Evolutionary conservation across 2,113 vertebrate genomes (phyloP).

Genomic region (Forbesichthys agassizii): DNA sequence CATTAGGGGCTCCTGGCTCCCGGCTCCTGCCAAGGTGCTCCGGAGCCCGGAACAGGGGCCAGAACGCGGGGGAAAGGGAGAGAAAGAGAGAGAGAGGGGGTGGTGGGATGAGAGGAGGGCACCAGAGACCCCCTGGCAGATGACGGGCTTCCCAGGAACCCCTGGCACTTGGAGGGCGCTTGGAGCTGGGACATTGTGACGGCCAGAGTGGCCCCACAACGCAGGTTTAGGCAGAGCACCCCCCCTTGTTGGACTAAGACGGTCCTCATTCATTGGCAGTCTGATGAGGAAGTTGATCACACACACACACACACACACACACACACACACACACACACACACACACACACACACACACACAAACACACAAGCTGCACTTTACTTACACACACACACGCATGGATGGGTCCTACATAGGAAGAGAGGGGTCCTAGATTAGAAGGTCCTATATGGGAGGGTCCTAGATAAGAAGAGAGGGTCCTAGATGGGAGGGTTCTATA

Average conservation of each 20-base stretch:
- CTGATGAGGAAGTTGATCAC: constrained; percentile 41
- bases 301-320: not conserved
- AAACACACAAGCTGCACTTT: not conserved
- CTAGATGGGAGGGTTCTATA: too few relatives aligned
- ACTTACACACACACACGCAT: not conserved
- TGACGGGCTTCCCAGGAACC: constrained; percentile 44
- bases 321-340: not conserved
- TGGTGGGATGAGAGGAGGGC: constrained; percentile 33
- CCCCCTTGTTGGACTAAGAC: not conserved
- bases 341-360: not conserved
- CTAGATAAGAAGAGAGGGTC: too few relatives aligned
- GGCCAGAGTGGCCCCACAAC: constrained; percentile 57
- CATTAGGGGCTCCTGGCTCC: constrained; percentile 64
- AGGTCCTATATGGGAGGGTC: too few relatives aligned
- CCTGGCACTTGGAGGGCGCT: constrained; percentile 39
- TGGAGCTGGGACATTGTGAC: constrained; percentile 65
- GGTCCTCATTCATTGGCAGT: constrained; percentile 68
- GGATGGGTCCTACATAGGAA: too few relatives aligned
- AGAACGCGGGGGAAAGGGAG: not conserved
- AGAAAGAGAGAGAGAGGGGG: too few relatives aligned
- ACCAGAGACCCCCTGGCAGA: constrained; percentile 65
- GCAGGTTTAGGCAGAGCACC: not conserved
- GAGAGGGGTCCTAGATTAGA: too few relatives aligned
- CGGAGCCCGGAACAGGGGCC: constrained; percentile 47
- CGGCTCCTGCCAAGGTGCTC: constrained; percentile 71